Evolutionary conservation across 2,888 invertebrate genomes (phyloP), one percentile per base, ranked within the genome.

Genomic region (Eristalis tenax): DNA sequence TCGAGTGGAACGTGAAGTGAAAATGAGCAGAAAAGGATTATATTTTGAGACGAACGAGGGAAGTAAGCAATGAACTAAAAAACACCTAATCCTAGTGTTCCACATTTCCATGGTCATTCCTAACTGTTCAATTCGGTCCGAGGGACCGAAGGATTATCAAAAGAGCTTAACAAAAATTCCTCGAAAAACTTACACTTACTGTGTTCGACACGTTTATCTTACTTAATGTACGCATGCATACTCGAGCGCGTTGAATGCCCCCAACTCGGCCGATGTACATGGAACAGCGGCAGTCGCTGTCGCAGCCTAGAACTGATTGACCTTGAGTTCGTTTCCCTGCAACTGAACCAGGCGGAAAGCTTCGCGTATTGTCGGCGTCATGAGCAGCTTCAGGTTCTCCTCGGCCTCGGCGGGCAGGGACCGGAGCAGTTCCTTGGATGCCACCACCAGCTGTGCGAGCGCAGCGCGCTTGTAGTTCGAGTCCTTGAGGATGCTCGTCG

Each of bases 391-490:
- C 0, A 93, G 88, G 89, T 93, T 93, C 89, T 94, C 94, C 90
- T 95, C 95, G 65, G 95, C 93, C 84, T 95, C 95, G 64, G 94
- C 93, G 59, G 96, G 94, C 90, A 96, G 94, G 6, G 95, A 94
- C 28, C 95, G 93, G 13, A 95, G 94, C 89, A 98, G 94, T 91
- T 98, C 97, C 91, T 98, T 95, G 88, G 97, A 96, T 26, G 97
- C 97, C 91, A 96, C 96, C 89, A 98, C 94, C 90, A 97, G 96
- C 92, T 98, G 97, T 35, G 97, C 96, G 94, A 97, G 96, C 23
- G 98, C 97, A 77, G 95, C 95, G 85, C 97, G 94, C 91, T 96
- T 97, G 22, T 97, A 97, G 91, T 98, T 98, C 74, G 96, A 96
- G 92, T 98, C 98, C 94, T 97, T 98, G 88, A 96, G 95, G 85